phyloP scores from a whole-genome alignment of 2,113 vertebrate genomes.

The Vulpes lagopus region DNA sequence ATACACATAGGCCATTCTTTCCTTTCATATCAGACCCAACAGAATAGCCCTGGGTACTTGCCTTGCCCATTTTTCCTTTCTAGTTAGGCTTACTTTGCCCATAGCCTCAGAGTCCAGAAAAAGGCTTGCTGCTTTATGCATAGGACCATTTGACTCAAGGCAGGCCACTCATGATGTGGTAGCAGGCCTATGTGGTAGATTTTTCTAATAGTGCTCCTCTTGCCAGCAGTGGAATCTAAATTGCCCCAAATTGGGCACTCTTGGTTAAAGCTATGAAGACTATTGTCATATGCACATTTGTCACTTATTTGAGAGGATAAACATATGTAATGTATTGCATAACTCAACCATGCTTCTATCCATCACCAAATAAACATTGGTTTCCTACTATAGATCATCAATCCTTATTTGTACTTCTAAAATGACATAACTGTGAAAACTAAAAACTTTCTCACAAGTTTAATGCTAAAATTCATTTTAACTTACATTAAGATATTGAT shows the following conservation, averaged over 20 bases:
- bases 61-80: neutral
- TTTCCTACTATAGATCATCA: neutral
- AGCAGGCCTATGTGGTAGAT: neutral
- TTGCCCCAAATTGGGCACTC: neutral
- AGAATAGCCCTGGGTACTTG: neutral
- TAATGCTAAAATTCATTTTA: slow-evolving; percentile 44
- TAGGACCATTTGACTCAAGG: neutral
- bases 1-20: neutral
- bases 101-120: neutral
- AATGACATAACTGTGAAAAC: slow-evolving; percentile 41
- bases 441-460: slow-evolving; percentile 17
- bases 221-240: slow-evolving; percentile 26
- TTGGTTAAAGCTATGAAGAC: slow-evolving; percentile 25
- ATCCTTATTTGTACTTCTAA: slow-evolving; percentile 33
- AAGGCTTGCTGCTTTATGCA: neutral
- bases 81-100: neutral
- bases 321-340: neutral
- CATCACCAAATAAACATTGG: neutral
- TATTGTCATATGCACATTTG: neutral
- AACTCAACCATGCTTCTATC: neutral
- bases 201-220: slow-evolving; percentile 56
- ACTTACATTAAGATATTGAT: slow-evolving; percentile 34
- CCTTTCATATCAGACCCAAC: neutral
- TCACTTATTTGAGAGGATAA: slow-evolving; percentile 11
- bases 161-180: neutral